Base-by-base conservation (phyloP, 2,113 vertebrate species). In the Octodon degus region DNA sequence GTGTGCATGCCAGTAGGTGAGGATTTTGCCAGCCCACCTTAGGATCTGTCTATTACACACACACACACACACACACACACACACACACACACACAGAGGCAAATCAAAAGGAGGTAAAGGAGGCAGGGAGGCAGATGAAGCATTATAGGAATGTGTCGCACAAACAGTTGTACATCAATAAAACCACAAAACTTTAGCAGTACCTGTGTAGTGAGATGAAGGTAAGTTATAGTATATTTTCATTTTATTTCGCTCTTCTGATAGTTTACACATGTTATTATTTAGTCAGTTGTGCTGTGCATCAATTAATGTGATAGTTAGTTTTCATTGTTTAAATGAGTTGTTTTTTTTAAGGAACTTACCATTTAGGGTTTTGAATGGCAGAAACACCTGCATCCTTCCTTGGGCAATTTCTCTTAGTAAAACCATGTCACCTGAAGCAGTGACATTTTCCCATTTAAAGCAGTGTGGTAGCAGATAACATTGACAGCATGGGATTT, bases 271-370 rank as follows among this genome's bases (percentile, higher is more conserved):
- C 63, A 83, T 88, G 27, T 76, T 94, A 60, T 91, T 93, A 12
- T 94, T 8, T 77, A 30, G 37, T 96, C 81, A 74, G 82, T 86
- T 97, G 88, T 95, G 82, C 94, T 97, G 92, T 95, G 50, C 91
- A 92, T 94, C 91, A 93, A 89, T 96, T 97, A 96, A 93, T 94
- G 81, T 92, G 82, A 68, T 96, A 97, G 97, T 97, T 97, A 96
- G 93, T 77, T 84, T 79, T 94, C 40, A 63, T 95, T 97, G 96
- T 96, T 95, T 96, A 95, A 97, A 86, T 90, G 67, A 94, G 13
- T 86, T 96, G 82, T 77, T 96, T 96, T 96, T 97, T 96, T 65
- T 67, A 97, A 97, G 27, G 7, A 95, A 79, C 77, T 90, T 68
- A 67, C 10, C 72, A 96, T 95, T 86, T 74, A 89, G 92, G 77